Percentiles rank a stretch among this genome's conserved stretches.
Evolutionary conservation across 2,113 vertebrate genomes (phyloP).

Genomic region (Pomatostomus ruficeps): DNA sequence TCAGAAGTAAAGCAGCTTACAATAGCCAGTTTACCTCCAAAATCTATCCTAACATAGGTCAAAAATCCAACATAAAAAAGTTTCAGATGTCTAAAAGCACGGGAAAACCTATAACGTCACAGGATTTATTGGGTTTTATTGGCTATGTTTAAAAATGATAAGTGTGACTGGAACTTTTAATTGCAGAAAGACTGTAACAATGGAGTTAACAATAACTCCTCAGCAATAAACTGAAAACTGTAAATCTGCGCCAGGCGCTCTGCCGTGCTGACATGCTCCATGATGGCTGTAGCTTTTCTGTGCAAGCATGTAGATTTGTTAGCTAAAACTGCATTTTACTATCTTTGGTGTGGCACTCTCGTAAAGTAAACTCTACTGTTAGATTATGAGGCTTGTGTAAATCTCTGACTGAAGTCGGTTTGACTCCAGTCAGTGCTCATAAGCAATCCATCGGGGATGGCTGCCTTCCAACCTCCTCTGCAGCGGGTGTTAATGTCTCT

Average conservation of each 20-base stretch:
- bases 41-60: neutral
- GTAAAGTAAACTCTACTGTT: constrained; percentile 60
- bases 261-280: neutral
- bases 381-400: constrained; percentile 46
- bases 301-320: constrained; percentile 1
- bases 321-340: constrained; percentile 56
- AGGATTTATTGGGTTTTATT: neutral
- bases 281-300: constrained; percentile 7
- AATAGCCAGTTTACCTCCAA: neutral
- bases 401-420: constrained; percentile 38
- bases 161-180: constrained; percentile 18
- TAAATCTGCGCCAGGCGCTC: neutral
- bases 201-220: constrained; percentile 47
- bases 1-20: neutral
- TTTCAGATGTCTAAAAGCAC: neutral
- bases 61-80: neutral
- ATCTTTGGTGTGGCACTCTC: constrained; percentile 59
- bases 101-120: neutral
- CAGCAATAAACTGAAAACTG: neutral
- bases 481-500: neutral
- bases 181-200: constrained; percentile 26
- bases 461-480: constrained; percentile 33
- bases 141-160: neutral
- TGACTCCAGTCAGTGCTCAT: constrained; percentile 18
- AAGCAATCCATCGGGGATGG: constrained; percentile 22